Base-by-base conservation (phyloP, 2,888 invertebrate genomes). In the Rhyacophila evoluta region DNA sequence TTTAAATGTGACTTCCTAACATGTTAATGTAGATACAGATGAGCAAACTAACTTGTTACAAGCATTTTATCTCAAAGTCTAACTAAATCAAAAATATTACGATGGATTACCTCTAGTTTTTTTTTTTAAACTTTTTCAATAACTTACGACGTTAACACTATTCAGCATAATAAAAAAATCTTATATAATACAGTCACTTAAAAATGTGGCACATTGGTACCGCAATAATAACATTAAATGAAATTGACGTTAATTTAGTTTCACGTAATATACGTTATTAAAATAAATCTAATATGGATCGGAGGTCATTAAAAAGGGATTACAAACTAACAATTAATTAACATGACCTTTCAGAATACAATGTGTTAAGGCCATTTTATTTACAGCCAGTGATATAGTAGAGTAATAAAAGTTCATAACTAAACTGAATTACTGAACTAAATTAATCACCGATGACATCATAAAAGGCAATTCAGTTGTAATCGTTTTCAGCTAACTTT, bases 121-220 rank as follows among this genome's bases (percentile, higher is more conserved):
- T 33, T 25, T 55, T 10, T 55, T 55, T 55, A 6, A 55, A 55
- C 10, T 55, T 10, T 55, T 55, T 55, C 25, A 55, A 55, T 55
- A 55, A 55, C 55, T 55, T 55, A 25, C 29, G 6, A 55, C 10
- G 5, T 55, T 8, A 55, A 55, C 19, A 55, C 55, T 25, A 55
- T 19, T 15, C 25, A 55, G 55, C 70, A 29, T 36, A 28, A 70
- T 8, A 70, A 70, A 70, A 70, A 70, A 33, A 29, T 36, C 70
- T 15, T 70, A 36, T 28, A 27, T 12, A 70, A 33, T 33, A 33
- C 36, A 70, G 70, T 27, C 70, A 70, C 12, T 70, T 70, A 1
- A 10, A 70, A 28, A 33, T 70, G n/a, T 25, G 25, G 41, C 55
- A 55, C 55, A 55, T 19, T 2, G 5, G 55, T 19, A 19, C 55